Evolutionary conservation across 1,140 invertebrate genomes (phyloP), one percentile per base, ranked within the genome.

Genomic region (Drosophila albomicans): DNA sequence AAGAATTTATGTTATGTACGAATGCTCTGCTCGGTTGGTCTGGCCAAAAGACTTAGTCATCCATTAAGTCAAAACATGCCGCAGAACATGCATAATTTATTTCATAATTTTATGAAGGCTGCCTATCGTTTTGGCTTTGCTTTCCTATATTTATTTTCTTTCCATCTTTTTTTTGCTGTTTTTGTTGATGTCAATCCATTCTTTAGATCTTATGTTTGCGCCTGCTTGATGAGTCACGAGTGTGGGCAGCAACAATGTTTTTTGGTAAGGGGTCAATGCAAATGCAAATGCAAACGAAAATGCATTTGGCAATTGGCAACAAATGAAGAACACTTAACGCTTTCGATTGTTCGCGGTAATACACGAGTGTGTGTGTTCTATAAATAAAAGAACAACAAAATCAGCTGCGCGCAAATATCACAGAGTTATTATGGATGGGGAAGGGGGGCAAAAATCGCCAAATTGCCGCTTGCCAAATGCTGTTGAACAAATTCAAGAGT

Each of bases 361-460:
- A 52, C 11, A 66, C 46, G 56, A 62, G 45, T 25, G n/a, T 25
- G 20, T 25, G 20, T 30, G 13, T 59, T 68, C 84, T 87, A 88
- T 81, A 49, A 75, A 84, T 88, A 87, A 76, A 78, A 78, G 65
- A 78, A 88, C 80, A 87, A 87, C 84, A 84, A 78, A 88, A 91
- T 91, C 88, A 91, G 87, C 87, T 91, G 88, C 81, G 78, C 80
- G 62, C 65, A 78, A 78, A 86, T 65, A 81, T 88, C 84, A 89
- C 75, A 67, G 35, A 54, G 49, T 11, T 13, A 32, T 11, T 13
- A 32, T 20, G 5, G 48, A 11, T 25, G 32, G 35, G 58, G 16
- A 51, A 58, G 35, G 35, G 35, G 3, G 48, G 61, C 3, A 20
- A 38, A 38, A 16, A 38, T 45, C 38, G 59, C 30, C 13, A 38